phyloP scores from a whole-genome alignment of 2,888 invertebrate species.

The Mimumesa dahlbomi region DNA sequence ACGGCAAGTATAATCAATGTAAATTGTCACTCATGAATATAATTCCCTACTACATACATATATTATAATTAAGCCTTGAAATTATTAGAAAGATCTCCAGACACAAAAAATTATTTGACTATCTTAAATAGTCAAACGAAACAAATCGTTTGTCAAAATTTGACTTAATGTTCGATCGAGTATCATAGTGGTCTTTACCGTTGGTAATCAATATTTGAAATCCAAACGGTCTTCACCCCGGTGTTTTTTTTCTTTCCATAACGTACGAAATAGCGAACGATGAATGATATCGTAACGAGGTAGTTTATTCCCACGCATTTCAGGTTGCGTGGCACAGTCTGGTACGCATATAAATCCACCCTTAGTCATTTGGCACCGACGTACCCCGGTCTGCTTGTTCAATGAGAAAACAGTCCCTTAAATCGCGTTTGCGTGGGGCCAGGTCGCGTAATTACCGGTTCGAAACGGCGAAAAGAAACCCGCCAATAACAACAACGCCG shows the following conservation, averaged over 20 bases:
- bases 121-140: too few relatives aligned
- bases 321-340: conserved; percentile 60
- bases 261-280: conserved; percentile 30
- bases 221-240: background rate
- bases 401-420: conserved; percentile 45
- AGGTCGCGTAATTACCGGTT: conserved; percentile 46
- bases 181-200: too few relatives aligned
- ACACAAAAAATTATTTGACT: too few relatives aligned
- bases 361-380: conserved; percentile 31
- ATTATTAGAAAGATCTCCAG: too few relatives aligned
- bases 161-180: too few relatives aligned
- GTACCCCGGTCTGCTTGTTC: conserved; percentile 27
- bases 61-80: too few relatives aligned
- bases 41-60: too few relatives aligned
- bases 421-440: conserved; percentile 53
- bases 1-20: too few relatives aligned
- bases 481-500: conserved; percentile 51
- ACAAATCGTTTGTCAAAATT: too few relatives aligned
- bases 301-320: conserved; percentile 61
- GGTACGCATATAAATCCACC: conserved; percentile 63
- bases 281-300: conserved; percentile 50
- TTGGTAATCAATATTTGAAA: too few relatives aligned
- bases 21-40: too few relatives aligned
- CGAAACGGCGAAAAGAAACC: conserved; percentile 23
- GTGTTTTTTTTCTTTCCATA: conserved; percentile 6